Evolutionary conservation across 2,888 invertebrate species (phyloP).

Genomic region (Drosophila nr. fundita): DNA sequence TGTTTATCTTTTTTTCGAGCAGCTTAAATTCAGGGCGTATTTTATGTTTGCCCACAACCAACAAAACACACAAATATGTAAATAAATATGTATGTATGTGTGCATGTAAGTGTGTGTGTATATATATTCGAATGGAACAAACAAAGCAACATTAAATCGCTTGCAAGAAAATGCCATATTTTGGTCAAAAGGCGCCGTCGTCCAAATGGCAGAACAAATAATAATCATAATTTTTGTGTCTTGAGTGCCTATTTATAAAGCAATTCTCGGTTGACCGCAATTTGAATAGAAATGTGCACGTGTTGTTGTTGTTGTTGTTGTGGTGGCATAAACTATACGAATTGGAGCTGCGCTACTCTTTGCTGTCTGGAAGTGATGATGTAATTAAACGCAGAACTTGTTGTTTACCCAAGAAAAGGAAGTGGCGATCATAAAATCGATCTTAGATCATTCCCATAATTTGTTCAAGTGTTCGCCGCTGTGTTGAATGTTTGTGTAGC

Average conservation of each 20-base stretch:
- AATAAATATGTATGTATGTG: neutral
- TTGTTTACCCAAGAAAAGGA: slow-evolving; percentile 43
- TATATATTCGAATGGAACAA: slow-evolving; percentile 27
- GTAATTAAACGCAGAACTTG: slow-evolving; percentile 30
- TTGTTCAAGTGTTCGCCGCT: slow-evolving; percentile 9
- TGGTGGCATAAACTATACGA: slow-evolving; percentile 54
- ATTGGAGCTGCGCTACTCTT: slow-evolving; percentile 53
- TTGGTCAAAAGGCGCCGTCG: slow-evolving; percentile 41
- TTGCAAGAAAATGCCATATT: slow-evolving; percentile 53
- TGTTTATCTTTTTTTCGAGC: neutral
- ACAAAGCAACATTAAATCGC: slow-evolving; percentile 49
- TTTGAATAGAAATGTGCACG: slow-evolving; percentile 48
- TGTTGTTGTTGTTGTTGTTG: slow-evolving; percentile 15
- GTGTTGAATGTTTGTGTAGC: neutral
- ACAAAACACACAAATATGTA: slow-evolving; percentile 8
- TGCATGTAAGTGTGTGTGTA: neutral
- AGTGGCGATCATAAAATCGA: slow-evolving; percentile 38
- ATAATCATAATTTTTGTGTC: slow-evolving; percentile 57
- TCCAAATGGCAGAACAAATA: slow-evolving; percentile 37
- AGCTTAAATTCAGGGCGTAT: neutral
- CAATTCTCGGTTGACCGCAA: slow-evolving; percentile 72
- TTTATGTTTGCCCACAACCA: slow-evolving; percentile 1
- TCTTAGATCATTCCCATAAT: slow-evolving; percentile 2
- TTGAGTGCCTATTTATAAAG: slow-evolving; percentile 67
- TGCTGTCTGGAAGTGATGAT: slow-evolving; percentile 31